Percentiles rank a stretch among this genome's conserved stretches.
These are phyloP conservation scores for Cryptus viduatorius DNA, from an alignment of 2,888 invertebrate genomes.

Conservation along the genomic window DNA sequence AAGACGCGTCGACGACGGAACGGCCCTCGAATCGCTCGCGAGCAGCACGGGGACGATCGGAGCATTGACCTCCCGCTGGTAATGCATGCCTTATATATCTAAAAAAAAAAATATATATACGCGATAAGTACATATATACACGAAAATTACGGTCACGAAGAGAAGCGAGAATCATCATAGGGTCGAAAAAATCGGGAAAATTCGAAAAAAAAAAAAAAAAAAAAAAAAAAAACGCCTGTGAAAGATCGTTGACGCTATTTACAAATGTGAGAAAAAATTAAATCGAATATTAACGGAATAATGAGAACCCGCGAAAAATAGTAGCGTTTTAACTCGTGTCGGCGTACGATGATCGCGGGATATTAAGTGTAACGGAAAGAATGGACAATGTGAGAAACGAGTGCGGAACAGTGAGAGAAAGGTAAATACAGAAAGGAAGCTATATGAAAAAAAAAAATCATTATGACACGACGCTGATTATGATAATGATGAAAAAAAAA, in stretches of 20 bases:
- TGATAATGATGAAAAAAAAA: slow-evolving; percentile 62
- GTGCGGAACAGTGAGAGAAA: slow-evolving; percentile 50
- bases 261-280: slow-evolving; percentile 8
- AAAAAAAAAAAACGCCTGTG: slow-evolving; percentile 20
- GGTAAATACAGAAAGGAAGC: slow-evolving; percentile 46
- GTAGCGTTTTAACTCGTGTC: slow-evolving; percentile 15
- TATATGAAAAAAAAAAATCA: slow-evolving; percentile 47
- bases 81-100: slow-evolving; percentile 82
- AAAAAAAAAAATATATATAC: slow-evolving; percentile 68
- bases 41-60: slow-evolving; percentile 41
- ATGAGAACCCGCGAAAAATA: slow-evolving; percentile 5
- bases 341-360: neutral
- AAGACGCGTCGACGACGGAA: slow-evolving; percentile 39
- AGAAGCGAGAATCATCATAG: slow-evolving; percentile 4
- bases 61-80: slow-evolving; percentile 78
- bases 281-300: slow-evolving; percentile 4
- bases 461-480: slow-evolving; percentile 55
- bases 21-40: slow-evolving; percentile 13
- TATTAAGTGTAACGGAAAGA: slow-evolving; percentile 20
- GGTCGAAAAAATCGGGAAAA: neutral
- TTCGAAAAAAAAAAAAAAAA: slow-evolving; percentile 14
- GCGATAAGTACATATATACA: slow-evolving; percentile 40
- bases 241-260: slow-evolving; percentile 28
- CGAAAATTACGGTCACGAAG: slow-evolving; percentile 10
- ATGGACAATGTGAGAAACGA: slow-evolving; percentile 28